Evolutionary conservation across 35 echinoderm and acorn worm species (phyloP).

Genomic region (Nesometra sesokonis): DNA sequence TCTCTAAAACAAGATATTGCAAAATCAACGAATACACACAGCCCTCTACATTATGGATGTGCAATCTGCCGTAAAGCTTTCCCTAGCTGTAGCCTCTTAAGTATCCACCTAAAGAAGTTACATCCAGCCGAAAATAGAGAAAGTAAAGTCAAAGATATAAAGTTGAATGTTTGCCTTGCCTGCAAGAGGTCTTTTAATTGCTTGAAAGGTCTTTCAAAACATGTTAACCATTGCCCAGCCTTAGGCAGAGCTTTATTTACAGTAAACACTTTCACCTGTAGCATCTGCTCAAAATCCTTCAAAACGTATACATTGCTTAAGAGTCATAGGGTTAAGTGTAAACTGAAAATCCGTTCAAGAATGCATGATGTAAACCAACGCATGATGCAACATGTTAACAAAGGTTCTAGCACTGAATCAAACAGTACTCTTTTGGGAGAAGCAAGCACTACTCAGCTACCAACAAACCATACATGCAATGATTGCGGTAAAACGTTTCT

Average conservation of each 20-base stretch:
- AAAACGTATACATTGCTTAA: neutral
- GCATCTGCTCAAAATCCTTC: neutral
- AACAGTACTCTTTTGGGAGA: neutral
- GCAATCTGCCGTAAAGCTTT: neutral
- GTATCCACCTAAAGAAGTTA: neutral
- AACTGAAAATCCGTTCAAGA: neutral
- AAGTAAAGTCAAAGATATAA: neutral
- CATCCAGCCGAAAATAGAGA: neutral
- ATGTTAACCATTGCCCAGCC: neutral
- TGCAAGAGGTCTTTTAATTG: neutral
- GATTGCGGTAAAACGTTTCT: neutral
- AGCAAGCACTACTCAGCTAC: neutral
- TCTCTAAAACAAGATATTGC: too few species aligned
- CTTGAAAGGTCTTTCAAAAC: neutral
- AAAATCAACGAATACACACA: neutral
- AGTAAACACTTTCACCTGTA: neutral
- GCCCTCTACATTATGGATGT: neutral
- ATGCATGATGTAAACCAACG: neutral
- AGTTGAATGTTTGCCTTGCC: neutral
- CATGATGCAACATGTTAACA: too few species aligned
- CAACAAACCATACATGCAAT: neutral
- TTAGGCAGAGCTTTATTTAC: neutral
- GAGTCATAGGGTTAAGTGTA: neutral
- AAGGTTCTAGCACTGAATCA: too few species aligned
- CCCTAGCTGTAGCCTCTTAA: neutral